Percentiles rank a stretch among this genome's conserved stretches.
phyloP scores from a whole-genome alignment of 1,140 invertebrate genomes.

The Yoshiicerus persimilis region DNA sequence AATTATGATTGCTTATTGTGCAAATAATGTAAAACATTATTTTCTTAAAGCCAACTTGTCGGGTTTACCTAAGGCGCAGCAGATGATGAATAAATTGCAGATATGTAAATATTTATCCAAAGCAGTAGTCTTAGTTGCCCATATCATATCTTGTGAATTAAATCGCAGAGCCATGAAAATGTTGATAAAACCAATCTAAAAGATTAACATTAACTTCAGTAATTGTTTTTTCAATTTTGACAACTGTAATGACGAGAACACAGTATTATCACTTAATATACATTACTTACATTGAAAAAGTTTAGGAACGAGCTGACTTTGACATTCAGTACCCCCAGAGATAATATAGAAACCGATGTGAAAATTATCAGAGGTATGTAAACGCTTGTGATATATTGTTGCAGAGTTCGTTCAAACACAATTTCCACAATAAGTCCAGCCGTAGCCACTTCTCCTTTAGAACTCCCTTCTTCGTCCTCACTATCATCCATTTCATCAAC shows the following conservation, averaged over 20 bases:
- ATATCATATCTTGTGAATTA: not conserved
- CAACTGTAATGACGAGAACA: not conserved
- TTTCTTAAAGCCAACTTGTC: not conserved
- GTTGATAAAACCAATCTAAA: slow-evolving; percentile 18
- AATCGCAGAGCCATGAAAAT: slow-evolving; percentile 29
- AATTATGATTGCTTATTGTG: not conserved
- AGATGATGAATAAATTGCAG: not conserved
- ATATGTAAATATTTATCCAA: slow-evolving; percentile 11
- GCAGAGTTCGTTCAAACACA: not conserved
- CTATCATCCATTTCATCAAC: not conserved
- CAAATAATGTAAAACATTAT: not conserved
- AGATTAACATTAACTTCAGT: not conserved
- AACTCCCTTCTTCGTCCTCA: not conserved
- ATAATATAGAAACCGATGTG: not conserved
- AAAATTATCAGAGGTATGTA: not conserved
- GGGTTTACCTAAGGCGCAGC: not conserved
- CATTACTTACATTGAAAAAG: not conserved
- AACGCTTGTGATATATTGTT: not conserved
- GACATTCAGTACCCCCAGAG: not conserved
- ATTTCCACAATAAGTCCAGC: not conserved
- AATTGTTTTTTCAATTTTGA: not conserved
- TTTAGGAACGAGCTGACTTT: not conserved
- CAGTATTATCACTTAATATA: not conserved
- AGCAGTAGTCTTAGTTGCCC: not conserved
- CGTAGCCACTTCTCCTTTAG: not conserved